Percentiles rank a stretch among this genome's conserved stretches.
Conservation (phyloP, 2,113 vertebrate species). For the Ahaetulla prasina region DNA sequence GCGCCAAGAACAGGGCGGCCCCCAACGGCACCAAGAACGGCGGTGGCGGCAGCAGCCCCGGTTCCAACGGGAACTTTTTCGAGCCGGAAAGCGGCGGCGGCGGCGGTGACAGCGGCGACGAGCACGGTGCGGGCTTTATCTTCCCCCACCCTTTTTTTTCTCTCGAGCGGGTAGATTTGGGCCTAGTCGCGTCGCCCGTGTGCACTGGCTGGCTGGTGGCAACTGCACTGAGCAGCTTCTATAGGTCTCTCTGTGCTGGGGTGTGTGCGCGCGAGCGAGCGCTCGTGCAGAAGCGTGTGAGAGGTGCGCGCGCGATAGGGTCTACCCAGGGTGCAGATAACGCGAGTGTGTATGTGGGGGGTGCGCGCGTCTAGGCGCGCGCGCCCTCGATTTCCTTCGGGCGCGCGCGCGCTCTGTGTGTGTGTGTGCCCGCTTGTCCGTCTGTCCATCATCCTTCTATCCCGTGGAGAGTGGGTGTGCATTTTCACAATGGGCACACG, state of each 20-base stretch:
- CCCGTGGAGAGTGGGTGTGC: conserved; percentile 4
- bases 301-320: not conserved
- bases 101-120: conserved; percentile 88
- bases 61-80: conserved; percentile 86
- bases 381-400: not conserved
- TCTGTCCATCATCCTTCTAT: not conserved
- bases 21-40: conserved; percentile 86
- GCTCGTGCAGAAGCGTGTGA: conserved; percentile 40
- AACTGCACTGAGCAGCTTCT: not conserved
- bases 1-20: conserved; percentile 71
- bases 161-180: conserved; percentile 26
- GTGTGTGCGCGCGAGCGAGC: not conserved
- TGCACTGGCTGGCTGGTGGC: conserved; percentile 29
- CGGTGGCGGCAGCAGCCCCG: conserved; percentile 70
- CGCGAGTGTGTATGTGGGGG: not conserved
- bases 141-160: conserved; percentile 52
- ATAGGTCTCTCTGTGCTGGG: not conserved
- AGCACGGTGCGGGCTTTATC: conserved; percentile 87
- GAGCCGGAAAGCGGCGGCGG: conserved; percentile 84
- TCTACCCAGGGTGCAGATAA: not conserved
- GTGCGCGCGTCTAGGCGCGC: not conserved
- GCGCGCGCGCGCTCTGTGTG: not conserved
- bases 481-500: conserved; percentile 18
- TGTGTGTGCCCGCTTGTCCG: not conserved
- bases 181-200: conserved; percentile 47